Base-by-base conservation (phyloP, 1,140 invertebrate species). In the Bombus waltoni region DNA sequence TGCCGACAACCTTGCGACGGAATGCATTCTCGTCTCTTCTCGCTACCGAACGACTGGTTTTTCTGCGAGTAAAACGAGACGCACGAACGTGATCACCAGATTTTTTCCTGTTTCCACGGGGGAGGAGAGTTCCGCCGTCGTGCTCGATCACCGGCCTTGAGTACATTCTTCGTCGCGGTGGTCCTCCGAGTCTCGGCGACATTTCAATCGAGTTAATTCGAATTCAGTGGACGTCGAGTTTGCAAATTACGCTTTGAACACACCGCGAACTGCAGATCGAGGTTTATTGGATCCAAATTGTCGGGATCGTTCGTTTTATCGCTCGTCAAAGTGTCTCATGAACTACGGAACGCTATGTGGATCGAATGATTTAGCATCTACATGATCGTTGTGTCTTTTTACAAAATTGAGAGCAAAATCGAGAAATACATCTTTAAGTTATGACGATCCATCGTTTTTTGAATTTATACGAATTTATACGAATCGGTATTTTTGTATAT, bases 1-100 rank as follows among this genome's bases (percentile, higher is more conserved):
- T 70, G n/a, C 10, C 47, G 57, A 32, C 42, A 81, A 57, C 85
- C 84, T 82, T 72, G 79, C 85, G 38, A 68, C 32, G 87, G 85
- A 91, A 90, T 89, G 79, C 89, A 68, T 65, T 80, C 13, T 90
- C 66, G 85, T 88, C 83, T 88, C 81, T 87, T 90, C 81, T 85
- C 40, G 74, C 47, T 38, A 81, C 40, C 73, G 85, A 68, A 72
- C 87, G 90, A 87, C 90, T 87, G 82, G 89, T 91, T 91, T 87
- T 91, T 91, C 83, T 83, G 28, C 15, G 68, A 53, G 68, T 88
- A 90, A 90, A 90, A 90, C 85, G 81, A 89, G 88, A 66, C 62
- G n/a, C 72, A 84, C 62, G 78, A 90, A 65, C 32, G 57, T 68
- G 71, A 62, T 68, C 32, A 1, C 59, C 38, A 66, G 76, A 87